These are phyloP conservation scores for Neosilurus hyrtlii DNA, from an alignment of 2,797 vertebrate species.

Conservation along the genomic window DNA sequence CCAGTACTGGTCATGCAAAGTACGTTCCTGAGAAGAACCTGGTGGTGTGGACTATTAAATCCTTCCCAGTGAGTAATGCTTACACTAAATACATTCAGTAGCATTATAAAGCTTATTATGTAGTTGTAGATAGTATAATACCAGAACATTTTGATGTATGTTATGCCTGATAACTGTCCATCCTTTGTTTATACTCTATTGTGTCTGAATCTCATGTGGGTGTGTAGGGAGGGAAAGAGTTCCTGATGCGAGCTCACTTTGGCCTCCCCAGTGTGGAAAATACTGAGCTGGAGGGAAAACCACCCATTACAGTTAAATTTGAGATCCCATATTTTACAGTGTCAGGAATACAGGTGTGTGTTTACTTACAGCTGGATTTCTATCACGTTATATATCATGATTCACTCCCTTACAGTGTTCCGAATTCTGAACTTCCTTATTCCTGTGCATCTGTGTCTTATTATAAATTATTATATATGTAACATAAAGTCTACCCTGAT, in stretches of 20 bases:
- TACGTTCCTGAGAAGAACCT: slow-evolving; percentile 89
- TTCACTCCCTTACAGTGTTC: neutral
- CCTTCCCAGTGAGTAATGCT: slow-evolving; percentile 82
- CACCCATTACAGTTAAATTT: slow-evolving; percentile 90
- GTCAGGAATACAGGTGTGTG: slow-evolving; percentile 87
- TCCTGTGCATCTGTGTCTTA: neutral
- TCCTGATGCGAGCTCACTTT: slow-evolving; percentile 91
- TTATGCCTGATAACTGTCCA: neutral
- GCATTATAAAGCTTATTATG: neutral
- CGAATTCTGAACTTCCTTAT: neutral
- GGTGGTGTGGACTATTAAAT: slow-evolving; percentile 92
- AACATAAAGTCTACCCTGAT: slow-evolving; percentile 1
- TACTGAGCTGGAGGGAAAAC: slow-evolving; percentile 83
- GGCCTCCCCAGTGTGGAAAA: slow-evolving; percentile 92
- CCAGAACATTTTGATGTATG: neutral
- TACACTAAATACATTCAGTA: neutral
- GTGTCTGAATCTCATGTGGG: neutral
- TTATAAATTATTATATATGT: neutral
- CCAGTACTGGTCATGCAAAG: slow-evolving; percentile 84
- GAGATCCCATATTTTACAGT: slow-evolving; percentile 97
- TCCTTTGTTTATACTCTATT: neutral
- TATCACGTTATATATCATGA: neutral
- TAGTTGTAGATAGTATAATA: neutral
- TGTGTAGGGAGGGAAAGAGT: slow-evolving; percentile 86
- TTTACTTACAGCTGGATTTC: neutral